A percentile compares a stretch with the other conserved stretches of the same genome.
These are phyloP conservation scores for Heliconius nattereri DNA, from an alignment of 1,140 invertebrate genomes.

Conservation along the genomic window DNA sequence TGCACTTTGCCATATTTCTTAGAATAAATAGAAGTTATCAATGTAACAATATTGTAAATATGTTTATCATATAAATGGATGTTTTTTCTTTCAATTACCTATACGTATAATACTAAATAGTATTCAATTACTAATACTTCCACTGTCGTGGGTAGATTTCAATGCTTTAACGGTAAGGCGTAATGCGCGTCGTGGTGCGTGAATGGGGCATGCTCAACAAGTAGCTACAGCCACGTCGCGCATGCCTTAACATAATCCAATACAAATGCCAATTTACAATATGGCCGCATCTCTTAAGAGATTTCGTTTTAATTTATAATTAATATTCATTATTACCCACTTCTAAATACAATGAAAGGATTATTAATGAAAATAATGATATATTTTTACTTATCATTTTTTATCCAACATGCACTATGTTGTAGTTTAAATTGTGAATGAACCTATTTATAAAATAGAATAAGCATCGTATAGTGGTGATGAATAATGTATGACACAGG, in stretches of 20 bases:
- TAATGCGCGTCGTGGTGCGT: conserved; percentile 62
- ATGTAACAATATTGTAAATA: no score
- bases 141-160: neutral
- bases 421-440: neutral
- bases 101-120: no score
- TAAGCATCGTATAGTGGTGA: neutral
- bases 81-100: no score
- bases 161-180: neutral
- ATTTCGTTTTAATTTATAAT: conserved; percentile 3
- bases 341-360: neutral
- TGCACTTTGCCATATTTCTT: neutral
- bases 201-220: conserved; percentile 74
- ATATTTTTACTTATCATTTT: neutral
- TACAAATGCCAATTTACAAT: conserved; percentile 54
- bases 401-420: neutral
- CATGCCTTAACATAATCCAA: conserved; percentile 51
- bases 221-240: conserved; percentile 54
- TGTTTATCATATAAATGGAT: no score
- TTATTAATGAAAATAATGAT: neutral
- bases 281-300: conserved; percentile 58
- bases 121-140: no score
- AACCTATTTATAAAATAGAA: neutral
- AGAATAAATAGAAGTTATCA: neutral
- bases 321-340: neutral
- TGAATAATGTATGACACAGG: neutral